Conservation (phyloP, 1,140 invertebrate species). For the Philopotamus ludificatus region DNA sequence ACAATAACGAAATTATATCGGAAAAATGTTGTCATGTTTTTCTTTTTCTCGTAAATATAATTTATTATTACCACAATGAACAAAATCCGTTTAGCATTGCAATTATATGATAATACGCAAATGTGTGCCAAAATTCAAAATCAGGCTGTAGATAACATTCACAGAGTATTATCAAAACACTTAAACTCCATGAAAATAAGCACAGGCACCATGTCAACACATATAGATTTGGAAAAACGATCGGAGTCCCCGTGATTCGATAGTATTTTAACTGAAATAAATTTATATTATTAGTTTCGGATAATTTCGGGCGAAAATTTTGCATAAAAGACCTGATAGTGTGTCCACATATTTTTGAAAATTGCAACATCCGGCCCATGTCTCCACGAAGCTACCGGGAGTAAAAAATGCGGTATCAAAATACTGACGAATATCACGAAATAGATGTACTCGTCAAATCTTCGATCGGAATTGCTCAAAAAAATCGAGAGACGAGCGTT, state of each 20-base stretch:
- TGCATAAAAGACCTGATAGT: slow-evolving; percentile 58
- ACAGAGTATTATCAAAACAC: slow-evolving; percentile 61
- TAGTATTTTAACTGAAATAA: slow-evolving; percentile 61
- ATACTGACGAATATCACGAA: slow-evolving; percentile 69
- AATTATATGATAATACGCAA: slow-evolving; percentile 67
- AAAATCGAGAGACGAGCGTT: slow-evolving; percentile 57
- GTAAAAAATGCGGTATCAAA: slow-evolving; percentile 65
- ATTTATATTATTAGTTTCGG: slow-evolving; percentile 15
- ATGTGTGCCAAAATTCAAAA: slow-evolving; percentile 66
- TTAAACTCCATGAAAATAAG: slow-evolving; percentile 62
- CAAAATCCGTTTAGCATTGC: slow-evolving; percentile 69
- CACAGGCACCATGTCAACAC: slow-evolving; percentile 61
- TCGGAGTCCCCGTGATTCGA: slow-evolving; percentile 61
- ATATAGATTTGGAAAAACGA: slow-evolving; percentile 63
- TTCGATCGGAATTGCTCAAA: slow-evolving; percentile 59
- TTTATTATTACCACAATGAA: slow-evolving; percentile 57
- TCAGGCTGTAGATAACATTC: slow-evolving; percentile 67
- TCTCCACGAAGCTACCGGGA: slow-evolving; percentile 67
- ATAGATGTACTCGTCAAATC: slow-evolving; percentile 70
- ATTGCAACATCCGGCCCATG: slow-evolving; percentile 66
- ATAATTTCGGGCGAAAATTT: slow-evolving; percentile 5
- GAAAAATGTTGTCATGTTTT: too few relatives aligned
- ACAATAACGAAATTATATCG: too few relatives aligned
- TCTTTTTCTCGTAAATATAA: too few relatives aligned
- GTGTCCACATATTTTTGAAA: slow-evolving; percentile 73